Evolutionary conservation across 2,797 vertebrate species (phyloP).

Genomic region (Microchirus variegatus): DNA sequence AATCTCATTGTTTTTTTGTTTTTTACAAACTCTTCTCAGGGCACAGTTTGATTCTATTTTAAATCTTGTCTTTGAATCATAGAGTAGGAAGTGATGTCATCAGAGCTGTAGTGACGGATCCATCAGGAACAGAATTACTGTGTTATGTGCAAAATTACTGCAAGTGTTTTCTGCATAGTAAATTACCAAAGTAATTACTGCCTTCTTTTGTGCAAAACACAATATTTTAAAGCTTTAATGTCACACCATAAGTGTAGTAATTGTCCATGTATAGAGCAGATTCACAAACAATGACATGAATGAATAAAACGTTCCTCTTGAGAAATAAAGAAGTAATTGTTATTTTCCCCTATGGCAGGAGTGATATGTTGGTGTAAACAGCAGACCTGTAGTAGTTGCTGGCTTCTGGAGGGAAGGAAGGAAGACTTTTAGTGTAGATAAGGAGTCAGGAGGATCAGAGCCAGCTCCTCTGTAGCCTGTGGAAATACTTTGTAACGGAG

Average conservation of each 20-base stretch:
- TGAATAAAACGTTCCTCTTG: background rate
- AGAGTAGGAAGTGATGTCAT: no score
- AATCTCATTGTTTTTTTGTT: no score
- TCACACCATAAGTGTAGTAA: no score
- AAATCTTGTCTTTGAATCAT: no score
- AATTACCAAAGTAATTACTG: no score
- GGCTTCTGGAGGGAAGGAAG: conserved; percentile 45
- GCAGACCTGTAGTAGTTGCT: conserved; percentile 1
- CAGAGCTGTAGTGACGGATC: background rate
- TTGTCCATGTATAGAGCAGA: no score
- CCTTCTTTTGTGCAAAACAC: no score
- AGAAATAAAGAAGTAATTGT: background rate
- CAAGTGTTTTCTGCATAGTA: no score
- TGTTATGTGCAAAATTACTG: no score
- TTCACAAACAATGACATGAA: background rate
- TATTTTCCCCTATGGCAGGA: background rate
- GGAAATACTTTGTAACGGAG: conserved; percentile 12
- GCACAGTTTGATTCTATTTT: no score
- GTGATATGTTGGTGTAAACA: background rate
- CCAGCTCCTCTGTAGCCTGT: conserved; percentile 14
- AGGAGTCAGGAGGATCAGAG: conserved; percentile 30
- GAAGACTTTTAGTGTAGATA: conserved; percentile 57
- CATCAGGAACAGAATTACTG: background rate
- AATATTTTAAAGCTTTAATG: no score
- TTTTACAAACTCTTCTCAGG: no score